Percentiles rank a stretch among this genome's conserved stretches.
Conservation (phyloP, 2,888 invertebrate genomes). For the Carabus problematicus region DNA sequence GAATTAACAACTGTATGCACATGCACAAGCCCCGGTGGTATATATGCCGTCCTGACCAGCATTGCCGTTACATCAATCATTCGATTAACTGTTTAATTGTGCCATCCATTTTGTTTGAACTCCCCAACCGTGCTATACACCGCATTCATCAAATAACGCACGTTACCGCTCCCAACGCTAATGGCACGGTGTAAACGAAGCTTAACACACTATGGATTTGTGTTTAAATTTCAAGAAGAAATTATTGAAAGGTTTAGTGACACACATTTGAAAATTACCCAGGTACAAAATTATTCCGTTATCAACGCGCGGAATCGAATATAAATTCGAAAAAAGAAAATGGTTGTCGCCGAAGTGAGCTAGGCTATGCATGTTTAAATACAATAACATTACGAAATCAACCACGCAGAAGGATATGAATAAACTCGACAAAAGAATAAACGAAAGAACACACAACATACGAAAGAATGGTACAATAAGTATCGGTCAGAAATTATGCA, state of each 20-base stretch:
- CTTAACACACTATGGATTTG: no score
- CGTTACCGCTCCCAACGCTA: slow-evolving; percentile 47
- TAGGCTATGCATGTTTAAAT: no score
- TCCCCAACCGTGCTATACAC: slow-evolving; percentile 49
- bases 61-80: slow-evolving; percentile 55
- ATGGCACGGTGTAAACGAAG: background rate
- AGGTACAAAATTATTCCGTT: no score
- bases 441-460: slow-evolving; percentile 45
- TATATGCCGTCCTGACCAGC: slow-evolving; percentile 46
- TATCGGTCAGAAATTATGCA: no score
- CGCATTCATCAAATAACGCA: slow-evolving; percentile 56
- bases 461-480: slow-evolving; percentile 46
- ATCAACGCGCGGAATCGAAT: no score
- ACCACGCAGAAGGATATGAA: background rate
- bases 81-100: slow-evolving; percentile 59
- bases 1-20: no score
- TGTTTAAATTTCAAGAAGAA: no score
- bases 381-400: no score
- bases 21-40: background rate
- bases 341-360: no score
- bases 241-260: no score
- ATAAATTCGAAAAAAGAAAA: no score
- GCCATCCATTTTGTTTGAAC: slow-evolving; percentile 58
- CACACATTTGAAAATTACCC: no score
- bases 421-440: slow-evolving; percentile 43